Percentiles rank a stretch among this genome's conserved stretches.
Evolutionary conservation across 1,140 invertebrate species (phyloP).

Genomic region (Zaprionus capensis): DNA sequence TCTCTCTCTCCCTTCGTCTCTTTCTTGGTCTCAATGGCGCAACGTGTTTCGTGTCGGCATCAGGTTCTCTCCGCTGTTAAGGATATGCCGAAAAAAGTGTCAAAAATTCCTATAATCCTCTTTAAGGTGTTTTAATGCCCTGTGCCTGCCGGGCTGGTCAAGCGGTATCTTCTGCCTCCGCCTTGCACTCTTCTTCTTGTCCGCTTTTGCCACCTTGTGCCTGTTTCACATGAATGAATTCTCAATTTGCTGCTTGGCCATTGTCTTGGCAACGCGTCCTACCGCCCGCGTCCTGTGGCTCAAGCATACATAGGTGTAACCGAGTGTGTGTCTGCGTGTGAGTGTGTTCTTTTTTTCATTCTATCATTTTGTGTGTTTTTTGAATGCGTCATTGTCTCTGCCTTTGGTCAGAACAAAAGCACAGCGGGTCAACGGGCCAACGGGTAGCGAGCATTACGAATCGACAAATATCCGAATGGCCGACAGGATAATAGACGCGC

Average conservation of each 20-base stretch:
- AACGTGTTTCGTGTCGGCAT: conserved; percentile 1
- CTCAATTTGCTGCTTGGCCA: conserved; percentile 78
- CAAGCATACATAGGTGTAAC: conserved; percentile 33
- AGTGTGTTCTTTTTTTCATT: conserved; percentile 52
- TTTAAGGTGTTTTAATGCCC: conserved; percentile 82
- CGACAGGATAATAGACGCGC: conserved; percentile 43
- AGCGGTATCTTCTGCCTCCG: conserved; percentile 44
- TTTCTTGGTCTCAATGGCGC: conserved; percentile 6
- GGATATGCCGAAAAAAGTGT: conserved; percentile 81
- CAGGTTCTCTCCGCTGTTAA: conserved; percentile 37
- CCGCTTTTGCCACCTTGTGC: conserved; percentile 32
- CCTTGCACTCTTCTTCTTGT: conserved; percentile 14
- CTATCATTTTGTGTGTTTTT: conserved; percentile 40
- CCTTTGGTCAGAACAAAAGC: conserved; percentile 50
- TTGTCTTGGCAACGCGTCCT: conserved; percentile 76
- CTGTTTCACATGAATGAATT: conserved; percentile 80
- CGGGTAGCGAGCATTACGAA: conserved; percentile 36
- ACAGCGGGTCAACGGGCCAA: conserved; percentile 42
- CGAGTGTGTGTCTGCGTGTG: conserved; percentile 55
- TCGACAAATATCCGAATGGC: conserved; percentile 40
- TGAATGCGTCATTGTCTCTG: conserved; percentile 73
- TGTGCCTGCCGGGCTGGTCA: conserved; percentile 27
- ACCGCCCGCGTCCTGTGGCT: conserved; percentile 76
- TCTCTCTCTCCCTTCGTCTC: conserved; percentile 5
- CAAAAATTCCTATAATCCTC: conserved; percentile 80